These are phyloP conservation scores for Allolobophora icterica DNA, from an alignment of 2,888 invertebrate species.

Conservation along the genomic window DNA sequence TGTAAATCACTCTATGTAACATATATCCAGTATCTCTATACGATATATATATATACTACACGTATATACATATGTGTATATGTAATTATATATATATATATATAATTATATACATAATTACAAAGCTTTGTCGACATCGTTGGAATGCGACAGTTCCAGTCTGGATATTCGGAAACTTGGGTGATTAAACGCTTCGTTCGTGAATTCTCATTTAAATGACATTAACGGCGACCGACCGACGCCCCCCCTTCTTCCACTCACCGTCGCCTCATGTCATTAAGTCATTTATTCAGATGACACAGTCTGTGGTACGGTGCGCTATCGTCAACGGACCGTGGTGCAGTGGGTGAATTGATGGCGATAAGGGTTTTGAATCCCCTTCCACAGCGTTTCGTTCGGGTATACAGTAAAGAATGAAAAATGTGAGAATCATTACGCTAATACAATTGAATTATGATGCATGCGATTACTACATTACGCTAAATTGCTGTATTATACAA, in stretches of 20 bases:
- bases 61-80: background rate
- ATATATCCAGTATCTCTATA: too few species aligned
- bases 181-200: background rate
- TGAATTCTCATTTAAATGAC: constrained; percentile 17
- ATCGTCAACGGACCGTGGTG: background rate
- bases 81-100: too few species aligned
- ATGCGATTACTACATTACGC: too few species aligned
- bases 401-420: too few species aligned
- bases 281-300: constrained; percentile 10
- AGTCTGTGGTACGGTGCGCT: background rate
- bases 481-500: too few species aligned
- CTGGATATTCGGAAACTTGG: background rate
- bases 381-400: too few species aligned
- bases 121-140: background rate
- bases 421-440: too few species aligned
- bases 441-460: too few species aligned
- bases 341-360: background rate
- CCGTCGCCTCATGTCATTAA: background rate
- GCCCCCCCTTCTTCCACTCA: background rate
- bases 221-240: background rate
- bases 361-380: background rate
- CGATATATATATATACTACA: background rate
- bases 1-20: too few species aligned
- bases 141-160: background rate
- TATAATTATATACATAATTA: background rate